Percentiles rank a stretch among this genome's conserved stretches.
Evolutionary conservation across 2,888 invertebrate species (phyloP).

Genomic region (Meliscaeva auricollis): DNA sequence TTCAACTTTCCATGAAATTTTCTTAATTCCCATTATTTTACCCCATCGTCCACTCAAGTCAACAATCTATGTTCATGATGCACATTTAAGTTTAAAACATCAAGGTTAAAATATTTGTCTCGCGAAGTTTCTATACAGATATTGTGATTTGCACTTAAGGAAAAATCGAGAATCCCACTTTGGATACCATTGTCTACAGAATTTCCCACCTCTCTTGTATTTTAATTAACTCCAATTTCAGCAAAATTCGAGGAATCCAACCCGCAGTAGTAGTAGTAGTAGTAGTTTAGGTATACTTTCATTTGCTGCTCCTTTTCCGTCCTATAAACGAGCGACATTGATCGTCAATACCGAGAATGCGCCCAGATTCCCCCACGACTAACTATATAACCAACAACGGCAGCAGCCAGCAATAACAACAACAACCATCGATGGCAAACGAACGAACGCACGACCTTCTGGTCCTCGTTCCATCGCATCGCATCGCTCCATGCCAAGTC

Average conservation of each 20-base stretch:
- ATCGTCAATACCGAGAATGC: constrained; percentile 66
- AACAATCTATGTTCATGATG: not conserved
- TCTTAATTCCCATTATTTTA: not conserved
- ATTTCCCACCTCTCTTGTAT: constrained; percentile 75
- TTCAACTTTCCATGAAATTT: too few species aligned
- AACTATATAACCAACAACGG: too few species aligned
- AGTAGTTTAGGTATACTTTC: not conserved
- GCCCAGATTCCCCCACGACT: constrained; percentile 68
- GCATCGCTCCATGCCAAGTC: constrained; percentile 13
- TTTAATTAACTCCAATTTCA: constrained; percentile 74
- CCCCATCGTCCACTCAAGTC: not conserved
- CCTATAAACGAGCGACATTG: constrained; percentile 44
- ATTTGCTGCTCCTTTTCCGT: constrained; percentile 8
- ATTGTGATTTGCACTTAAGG: constrained; percentile 18
- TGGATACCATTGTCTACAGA: constrained; percentile 72
- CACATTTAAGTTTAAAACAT: not conserved
- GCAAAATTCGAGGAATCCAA: constrained; percentile 60
- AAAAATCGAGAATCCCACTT: constrained; percentile 53
- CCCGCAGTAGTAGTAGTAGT: not conserved
- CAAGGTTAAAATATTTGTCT: not conserved
- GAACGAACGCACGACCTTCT: constrained; percentile 50
- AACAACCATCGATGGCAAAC: not conserved
- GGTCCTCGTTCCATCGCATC: constrained; percentile 31
- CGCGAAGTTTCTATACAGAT: not conserved
- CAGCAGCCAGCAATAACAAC: too few species aligned